Conservation (phyloP, 2,888 invertebrate genomes). For the Sussaba pulchella region DNA sequence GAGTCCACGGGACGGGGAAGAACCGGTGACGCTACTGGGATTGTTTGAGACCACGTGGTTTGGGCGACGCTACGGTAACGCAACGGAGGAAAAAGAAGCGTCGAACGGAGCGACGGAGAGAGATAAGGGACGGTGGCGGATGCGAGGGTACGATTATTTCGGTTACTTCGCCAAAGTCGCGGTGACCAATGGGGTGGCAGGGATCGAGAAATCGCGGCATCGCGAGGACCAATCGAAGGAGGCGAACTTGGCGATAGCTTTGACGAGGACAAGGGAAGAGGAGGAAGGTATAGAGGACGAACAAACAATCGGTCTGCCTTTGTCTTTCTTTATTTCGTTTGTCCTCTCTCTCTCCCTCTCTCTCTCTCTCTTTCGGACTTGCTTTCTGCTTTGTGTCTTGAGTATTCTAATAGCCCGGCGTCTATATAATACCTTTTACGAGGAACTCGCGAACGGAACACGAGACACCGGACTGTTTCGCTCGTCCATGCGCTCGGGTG, state of each 20-base stretch:
- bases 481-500: background rate
- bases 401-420: conserved; percentile 32
- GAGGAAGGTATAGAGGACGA: conserved; percentile 14
- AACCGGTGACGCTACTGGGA: background rate
- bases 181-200: conserved; percentile 38
- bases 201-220: conserved; percentile 28
- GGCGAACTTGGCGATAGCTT: conserved; percentile 4
- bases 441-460: conserved; percentile 1
- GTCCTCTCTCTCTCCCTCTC: background rate
- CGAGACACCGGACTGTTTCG: too few species aligned
- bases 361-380: background rate
- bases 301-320: background rate
- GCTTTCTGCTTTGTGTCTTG: background rate
- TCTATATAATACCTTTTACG: conserved; percentile 10
- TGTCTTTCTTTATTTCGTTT: background rate
- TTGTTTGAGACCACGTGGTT: conserved; percentile 25
- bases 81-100: background rate
- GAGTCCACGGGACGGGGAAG: background rate
- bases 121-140: background rate
- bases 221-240: conserved; percentile 39
- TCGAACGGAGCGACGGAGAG: conserved; percentile 4
- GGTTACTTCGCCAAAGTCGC: conserved; percentile 53
- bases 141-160: conserved; percentile 63
- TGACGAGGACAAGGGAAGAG: too few species aligned
- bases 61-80: background rate